Evolutionary conservation across 2,888 invertebrate genomes (phyloP).

Genomic region (Rhogogaster chlorosoma): DNA sequence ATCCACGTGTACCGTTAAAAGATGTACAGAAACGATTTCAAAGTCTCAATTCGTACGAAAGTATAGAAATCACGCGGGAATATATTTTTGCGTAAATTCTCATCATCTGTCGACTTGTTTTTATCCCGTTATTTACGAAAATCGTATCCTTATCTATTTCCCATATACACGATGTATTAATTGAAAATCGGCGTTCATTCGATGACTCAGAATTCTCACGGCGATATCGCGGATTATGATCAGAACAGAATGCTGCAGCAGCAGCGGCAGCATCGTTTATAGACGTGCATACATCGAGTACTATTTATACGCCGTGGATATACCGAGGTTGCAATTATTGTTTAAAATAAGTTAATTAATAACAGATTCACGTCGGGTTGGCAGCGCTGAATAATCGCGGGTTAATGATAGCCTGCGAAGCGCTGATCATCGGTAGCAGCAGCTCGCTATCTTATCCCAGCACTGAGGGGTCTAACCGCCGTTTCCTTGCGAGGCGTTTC

Average conservation of each 20-base stretch:
- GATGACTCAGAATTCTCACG: neutral
- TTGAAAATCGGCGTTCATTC: neutral
- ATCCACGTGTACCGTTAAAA: slow-evolving; percentile 30
- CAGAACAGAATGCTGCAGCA: neutral
- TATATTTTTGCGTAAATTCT: no score
- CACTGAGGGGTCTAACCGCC: neutral
- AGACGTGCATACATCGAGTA: neutral
- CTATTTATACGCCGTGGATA: slow-evolving; percentile 24
- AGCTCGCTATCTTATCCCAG: slow-evolving; percentile 31
- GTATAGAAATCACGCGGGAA: no score
- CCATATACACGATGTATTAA: no score
- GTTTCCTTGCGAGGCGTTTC: neutral
- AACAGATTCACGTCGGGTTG: slow-evolving; percentile 52
- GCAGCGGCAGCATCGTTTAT: neutral
- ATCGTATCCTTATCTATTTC: no score
- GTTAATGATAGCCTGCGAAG: slow-evolving; percentile 50
- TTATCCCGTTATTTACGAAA: neutral
- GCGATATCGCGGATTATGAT: neutral
- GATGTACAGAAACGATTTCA: slow-evolving; percentile 8
- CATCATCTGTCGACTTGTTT: neutral
- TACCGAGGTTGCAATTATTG: slow-evolving; percentile 57
- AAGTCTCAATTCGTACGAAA: slow-evolving; percentile 25
- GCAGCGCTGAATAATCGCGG: slow-evolving; percentile 51
- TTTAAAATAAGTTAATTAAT: slow-evolving; percentile 62
- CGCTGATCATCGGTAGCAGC: slow-evolving; percentile 50